Percentiles rank a stretch among this genome's conserved stretches.
phyloP scores from a whole-genome alignment of 2,888 invertebrate species.

The Dicranocentrus wangi region DNA sequence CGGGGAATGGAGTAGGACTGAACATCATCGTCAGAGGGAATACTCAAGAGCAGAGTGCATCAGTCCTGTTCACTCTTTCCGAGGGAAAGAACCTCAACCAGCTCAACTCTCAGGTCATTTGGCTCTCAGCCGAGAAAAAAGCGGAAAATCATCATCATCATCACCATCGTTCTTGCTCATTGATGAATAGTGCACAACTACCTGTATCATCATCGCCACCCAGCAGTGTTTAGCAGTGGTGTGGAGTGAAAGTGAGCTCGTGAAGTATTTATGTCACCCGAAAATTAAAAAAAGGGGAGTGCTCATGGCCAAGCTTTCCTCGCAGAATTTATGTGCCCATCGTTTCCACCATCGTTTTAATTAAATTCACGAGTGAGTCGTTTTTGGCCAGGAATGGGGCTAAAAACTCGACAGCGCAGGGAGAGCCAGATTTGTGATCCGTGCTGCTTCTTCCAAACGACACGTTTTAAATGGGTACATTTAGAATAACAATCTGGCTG shows the following conservation, averaged over 20 bases:
- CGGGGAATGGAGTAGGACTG: constrained; percentile 9
- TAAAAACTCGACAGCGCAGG: too few relatives aligned
- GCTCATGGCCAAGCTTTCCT: too few relatives aligned
- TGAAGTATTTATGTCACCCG: neutral
- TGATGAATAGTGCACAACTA: constrained; percentile 22
- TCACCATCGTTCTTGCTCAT: constrained; percentile 26
- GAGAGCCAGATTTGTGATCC: too few relatives aligned
- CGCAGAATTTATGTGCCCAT: too few relatives aligned
- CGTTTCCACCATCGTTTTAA: too few relatives aligned
- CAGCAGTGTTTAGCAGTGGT: neutral
- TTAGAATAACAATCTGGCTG: too few relatives aligned
- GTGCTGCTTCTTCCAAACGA: too few relatives aligned
- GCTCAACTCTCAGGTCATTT: constrained; percentile 4
- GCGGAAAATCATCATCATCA: constrained; percentile 40
- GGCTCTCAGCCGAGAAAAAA: constrained; percentile 9
- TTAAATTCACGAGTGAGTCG: too few relatives aligned
- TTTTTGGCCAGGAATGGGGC: too few relatives aligned
- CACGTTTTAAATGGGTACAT: too few relatives aligned
- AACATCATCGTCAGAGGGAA: constrained; percentile 8
- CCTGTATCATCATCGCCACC: constrained; percentile 12
- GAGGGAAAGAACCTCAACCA: constrained; percentile 51
- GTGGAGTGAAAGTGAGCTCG: constrained; percentile 21
- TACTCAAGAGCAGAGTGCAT: constrained; percentile 27
- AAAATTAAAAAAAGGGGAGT: too few relatives aligned
- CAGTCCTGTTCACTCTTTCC: constrained; percentile 42